Conservation (phyloP, 2,797 vertebrate species). For the Gymnoscopelus microlampas region DNA sequence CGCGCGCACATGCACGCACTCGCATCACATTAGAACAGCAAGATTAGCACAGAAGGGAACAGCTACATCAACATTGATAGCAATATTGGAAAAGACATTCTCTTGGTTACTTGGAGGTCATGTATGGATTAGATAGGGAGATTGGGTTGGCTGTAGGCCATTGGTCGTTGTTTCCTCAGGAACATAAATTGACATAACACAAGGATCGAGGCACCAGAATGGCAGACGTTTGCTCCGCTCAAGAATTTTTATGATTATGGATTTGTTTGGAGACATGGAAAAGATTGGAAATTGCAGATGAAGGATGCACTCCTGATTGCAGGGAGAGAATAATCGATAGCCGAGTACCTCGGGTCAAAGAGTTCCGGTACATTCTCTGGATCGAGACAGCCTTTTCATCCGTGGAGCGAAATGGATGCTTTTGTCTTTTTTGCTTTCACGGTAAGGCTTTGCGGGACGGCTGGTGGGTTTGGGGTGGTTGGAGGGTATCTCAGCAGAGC, state of each 20-base stretch:
- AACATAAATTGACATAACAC: conserved; percentile 71
- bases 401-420: conserved; percentile 56
- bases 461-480: conserved; percentile 66
- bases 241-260: conserved; percentile 66
- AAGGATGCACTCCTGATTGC: conserved; percentile 37
- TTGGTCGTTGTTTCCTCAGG: conserved; percentile 47
- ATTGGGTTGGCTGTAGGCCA: conserved; percentile 67
- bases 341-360: conserved; percentile 30
- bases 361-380: conserved; percentile 41
- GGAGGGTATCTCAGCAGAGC: conserved; percentile 75
- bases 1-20: conserved; percentile 13
- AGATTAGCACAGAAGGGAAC: conserved; percentile 43
- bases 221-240: conserved; percentile 41
- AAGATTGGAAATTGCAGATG: conserved; percentile 66
- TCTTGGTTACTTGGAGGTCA: conserved; percentile 63
- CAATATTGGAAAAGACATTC: conserved; percentile 71
- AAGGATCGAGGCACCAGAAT: conserved; percentile 41
- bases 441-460: conserved; percentile 57
- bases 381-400: conserved; percentile 27
- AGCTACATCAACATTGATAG: conserved; percentile 70
- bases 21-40: not conserved
- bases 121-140: conserved; percentile 70
- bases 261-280: conserved; percentile 58
- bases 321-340: conserved; percentile 36
- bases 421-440: conserved; percentile 69